Percentiles rank a stretch among this genome's conserved stretches.
Conservation (phyloP, 2,113 vertebrate species). For the Martes martes region DNA sequence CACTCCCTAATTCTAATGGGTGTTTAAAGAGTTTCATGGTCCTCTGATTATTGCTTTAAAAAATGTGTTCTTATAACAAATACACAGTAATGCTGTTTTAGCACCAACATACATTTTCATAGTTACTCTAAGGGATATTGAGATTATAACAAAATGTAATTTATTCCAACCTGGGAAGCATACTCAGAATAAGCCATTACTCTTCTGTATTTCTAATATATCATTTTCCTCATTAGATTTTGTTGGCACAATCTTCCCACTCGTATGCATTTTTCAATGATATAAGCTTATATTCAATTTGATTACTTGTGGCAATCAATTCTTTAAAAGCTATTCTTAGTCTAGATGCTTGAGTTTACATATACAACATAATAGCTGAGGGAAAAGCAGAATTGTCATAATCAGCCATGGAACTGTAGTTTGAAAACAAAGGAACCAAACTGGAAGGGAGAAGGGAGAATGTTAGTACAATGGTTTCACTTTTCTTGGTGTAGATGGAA, state of each 20-base stretch:
- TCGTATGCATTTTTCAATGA: conserved; percentile 4
- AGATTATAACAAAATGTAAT: conserved; percentile 11
- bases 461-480: not conserved
- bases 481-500: not conserved
- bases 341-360: not conserved
- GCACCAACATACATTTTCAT: not conserved
- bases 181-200: not conserved
- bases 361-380: not conserved
- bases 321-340: conserved; percentile 50
- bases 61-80: conserved; percentile 33
- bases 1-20: conserved; percentile 68
- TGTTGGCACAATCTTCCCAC: conserved; percentile 11
- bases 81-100: not conserved
- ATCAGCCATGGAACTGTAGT: not conserved
- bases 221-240: conserved; percentile 57
- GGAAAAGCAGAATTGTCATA: not conserved
- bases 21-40: conserved; percentile 66
- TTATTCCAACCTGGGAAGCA: conserved; percentile 31
- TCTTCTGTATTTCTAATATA: conserved; percentile 10
- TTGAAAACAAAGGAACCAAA: conserved; percentile 25
- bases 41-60: conserved; percentile 69
- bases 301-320: conserved; percentile 39
- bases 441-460: not conserved
- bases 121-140: not conserved
- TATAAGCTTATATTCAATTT: conserved; percentile 36